Conservation (phyloP, 2,888 invertebrate genomes). For the Rhogogaster chlorosoma region DNA sequence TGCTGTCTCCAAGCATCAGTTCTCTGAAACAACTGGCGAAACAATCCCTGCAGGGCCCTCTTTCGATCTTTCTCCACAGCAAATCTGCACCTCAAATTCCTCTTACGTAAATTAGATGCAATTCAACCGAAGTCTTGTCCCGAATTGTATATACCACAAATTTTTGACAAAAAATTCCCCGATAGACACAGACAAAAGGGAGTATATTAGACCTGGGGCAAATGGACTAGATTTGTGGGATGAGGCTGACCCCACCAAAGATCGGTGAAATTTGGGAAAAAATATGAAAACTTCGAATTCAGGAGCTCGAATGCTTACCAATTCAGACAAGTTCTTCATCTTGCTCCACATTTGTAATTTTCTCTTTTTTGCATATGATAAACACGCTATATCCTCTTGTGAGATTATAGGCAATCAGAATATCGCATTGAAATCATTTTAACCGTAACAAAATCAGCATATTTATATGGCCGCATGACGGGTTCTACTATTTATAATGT, state of each 20-base stretch:
- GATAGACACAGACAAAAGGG: background rate
- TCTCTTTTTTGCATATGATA: background rate
- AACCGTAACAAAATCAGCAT: background rate
- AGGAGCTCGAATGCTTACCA: background rate
- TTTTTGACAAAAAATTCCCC: background rate
- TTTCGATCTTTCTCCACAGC: background rate
- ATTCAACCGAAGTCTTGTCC: background rate
- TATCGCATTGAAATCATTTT: background rate
- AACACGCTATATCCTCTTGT: background rate
- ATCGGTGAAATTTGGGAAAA: background rate
- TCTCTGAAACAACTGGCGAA: slow-evolving; percentile 10
- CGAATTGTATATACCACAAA: background rate
- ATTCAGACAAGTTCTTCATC: background rate
- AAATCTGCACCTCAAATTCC: background rate
- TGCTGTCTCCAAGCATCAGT: slow-evolving; percentile 31
- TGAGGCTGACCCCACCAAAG: background rate
- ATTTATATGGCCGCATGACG: background rate
- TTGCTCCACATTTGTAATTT: background rate
- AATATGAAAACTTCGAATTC: background rate
- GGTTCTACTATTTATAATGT: background rate
- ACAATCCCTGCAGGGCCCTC: background rate
- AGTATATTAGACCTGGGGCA: background rate
- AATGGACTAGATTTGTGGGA: background rate
- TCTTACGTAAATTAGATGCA: background rate
- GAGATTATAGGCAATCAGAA: background rate